Percentiles rank a stretch among this genome's conserved stretches.
Conservation (phyloP, 2,888 invertebrate genomes). For the Drosophila rellima region DNA sequence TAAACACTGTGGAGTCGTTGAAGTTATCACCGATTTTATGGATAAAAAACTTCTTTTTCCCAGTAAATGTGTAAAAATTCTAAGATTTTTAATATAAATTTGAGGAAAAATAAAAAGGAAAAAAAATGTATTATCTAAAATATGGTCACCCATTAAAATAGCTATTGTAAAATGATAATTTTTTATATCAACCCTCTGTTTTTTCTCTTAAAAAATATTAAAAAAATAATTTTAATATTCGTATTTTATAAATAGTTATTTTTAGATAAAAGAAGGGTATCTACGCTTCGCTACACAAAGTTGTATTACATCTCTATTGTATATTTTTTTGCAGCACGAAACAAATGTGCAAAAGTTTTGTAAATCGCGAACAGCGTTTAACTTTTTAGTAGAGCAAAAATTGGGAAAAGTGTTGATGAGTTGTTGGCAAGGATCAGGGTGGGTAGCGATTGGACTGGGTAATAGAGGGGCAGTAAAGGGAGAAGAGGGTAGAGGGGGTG, state of each 20-base stretch:
- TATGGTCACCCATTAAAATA: too few species aligned
- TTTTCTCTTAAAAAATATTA: too few species aligned
- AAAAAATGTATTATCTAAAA: not conserved
- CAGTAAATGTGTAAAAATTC: not conserved
- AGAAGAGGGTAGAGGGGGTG: not conserved
- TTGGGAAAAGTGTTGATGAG: slow-evolving; percentile 42
- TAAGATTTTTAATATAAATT: not conserved
- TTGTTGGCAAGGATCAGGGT: slow-evolving; percentile 16
- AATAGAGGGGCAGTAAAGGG: not conserved
- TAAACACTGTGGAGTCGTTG: not conserved
- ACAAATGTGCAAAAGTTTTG: slow-evolving; percentile 38
- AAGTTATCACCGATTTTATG: not conserved
- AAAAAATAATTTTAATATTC: too few species aligned
- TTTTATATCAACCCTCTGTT: too few species aligned
- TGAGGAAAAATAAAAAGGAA: not conserved
- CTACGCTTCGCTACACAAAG: not conserved
- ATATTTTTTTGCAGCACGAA: slow-evolving; percentile 14
- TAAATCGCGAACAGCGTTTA: slow-evolving; percentile 46
- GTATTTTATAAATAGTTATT: not conserved
- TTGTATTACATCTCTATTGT: slow-evolving; percentile 9
- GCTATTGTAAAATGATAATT: too few species aligned
- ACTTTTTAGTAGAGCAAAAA: slow-evolving; percentile 32
- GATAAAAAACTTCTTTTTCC: not conserved
- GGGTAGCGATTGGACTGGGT: not conserved
- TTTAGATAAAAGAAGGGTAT: not conserved